These are phyloP conservation scores for Pelodytes ibericus DNA, from an alignment of 2,797 vertebrate species.

Conservation along the genomic window DNA sequence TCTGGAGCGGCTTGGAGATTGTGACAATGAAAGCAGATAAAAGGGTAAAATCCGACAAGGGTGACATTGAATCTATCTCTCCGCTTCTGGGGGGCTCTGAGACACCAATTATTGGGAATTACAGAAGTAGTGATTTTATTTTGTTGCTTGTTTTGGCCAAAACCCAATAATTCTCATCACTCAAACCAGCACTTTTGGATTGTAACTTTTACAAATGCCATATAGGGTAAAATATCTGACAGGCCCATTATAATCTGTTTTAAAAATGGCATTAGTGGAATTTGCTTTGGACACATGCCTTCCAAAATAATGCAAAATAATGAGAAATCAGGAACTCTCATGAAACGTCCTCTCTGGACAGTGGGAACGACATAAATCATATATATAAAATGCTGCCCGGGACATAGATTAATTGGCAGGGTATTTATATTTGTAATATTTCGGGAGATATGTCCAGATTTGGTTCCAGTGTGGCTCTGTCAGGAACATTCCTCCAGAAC, in stretches of 20 bases:
- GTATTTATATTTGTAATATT: conserved; percentile 31
- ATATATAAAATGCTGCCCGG: neutral
- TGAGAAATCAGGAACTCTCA: conserved; percentile 35
- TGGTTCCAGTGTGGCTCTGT: neutral
- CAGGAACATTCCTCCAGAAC: no score
- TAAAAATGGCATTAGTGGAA: conserved; percentile 50
- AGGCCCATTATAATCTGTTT: conserved; percentile 39
- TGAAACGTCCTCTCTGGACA: conserved; percentile 2
- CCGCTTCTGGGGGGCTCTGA: no score
- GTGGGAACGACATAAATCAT: conserved; percentile 34
- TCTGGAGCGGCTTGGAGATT: no score
- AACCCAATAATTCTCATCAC: neutral
- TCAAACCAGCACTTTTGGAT: neutral
- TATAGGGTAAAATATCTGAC: conserved; percentile 51
- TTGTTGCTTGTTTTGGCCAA: conserved; percentile 16
- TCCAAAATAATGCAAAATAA: conserved; percentile 26
- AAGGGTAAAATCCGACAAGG: no score
- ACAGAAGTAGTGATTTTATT: no score
- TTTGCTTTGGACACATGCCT: conserved; percentile 49
- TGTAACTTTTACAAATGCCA: conserved; percentile 13
- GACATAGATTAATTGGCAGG: conserved; percentile 7
- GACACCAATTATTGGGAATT: no score
- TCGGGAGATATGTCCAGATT: neutral
- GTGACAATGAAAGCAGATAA: no score
- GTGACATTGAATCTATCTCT: no score